These are phyloP conservation scores for Pristionchus fissidentatus DNA, from an alignment of 2,888 invertebrate genomes.

Conservation along the genomic window DNA sequence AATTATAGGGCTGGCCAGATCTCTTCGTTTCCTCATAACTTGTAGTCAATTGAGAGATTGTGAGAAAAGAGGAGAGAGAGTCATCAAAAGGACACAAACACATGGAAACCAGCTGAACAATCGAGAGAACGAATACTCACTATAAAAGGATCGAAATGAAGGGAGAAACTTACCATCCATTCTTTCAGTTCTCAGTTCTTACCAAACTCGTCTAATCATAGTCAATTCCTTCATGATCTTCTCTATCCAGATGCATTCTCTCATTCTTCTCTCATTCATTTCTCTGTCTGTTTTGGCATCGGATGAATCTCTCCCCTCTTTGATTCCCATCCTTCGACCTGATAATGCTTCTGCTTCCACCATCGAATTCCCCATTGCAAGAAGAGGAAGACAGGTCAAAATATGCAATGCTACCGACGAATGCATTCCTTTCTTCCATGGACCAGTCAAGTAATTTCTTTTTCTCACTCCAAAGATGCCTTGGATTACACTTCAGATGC, in stretches of 20 bases:
- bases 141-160: neutral
- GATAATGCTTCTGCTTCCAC: conserved; percentile 11
- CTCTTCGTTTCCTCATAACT: neutral
- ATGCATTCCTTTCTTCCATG: conserved; percentile 63
- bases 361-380: conserved; percentile 11
- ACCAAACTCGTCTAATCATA: neutral
- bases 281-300: neutral
- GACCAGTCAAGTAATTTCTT: conserved; percentile 39
- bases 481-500: neutral
- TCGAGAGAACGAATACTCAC: neutral
- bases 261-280: conserved; percentile 2
- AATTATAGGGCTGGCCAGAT: neutral
- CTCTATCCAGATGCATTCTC: neutral
- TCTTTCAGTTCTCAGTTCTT: neutral
- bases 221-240: neutral
- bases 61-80: neutral
- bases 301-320: neutral
- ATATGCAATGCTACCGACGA: conserved; percentile 61
- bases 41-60: neutral
- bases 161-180: neutral
- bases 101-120: conserved; percentile 27
- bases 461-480: neutral
- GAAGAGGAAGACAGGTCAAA: conserved; percentile 39
- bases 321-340: conserved; percentile 23
- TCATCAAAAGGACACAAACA: neutral